phyloP scores from a whole-genome alignment of 2,113 vertebrate species.

The Egretta garzetta region DNA sequence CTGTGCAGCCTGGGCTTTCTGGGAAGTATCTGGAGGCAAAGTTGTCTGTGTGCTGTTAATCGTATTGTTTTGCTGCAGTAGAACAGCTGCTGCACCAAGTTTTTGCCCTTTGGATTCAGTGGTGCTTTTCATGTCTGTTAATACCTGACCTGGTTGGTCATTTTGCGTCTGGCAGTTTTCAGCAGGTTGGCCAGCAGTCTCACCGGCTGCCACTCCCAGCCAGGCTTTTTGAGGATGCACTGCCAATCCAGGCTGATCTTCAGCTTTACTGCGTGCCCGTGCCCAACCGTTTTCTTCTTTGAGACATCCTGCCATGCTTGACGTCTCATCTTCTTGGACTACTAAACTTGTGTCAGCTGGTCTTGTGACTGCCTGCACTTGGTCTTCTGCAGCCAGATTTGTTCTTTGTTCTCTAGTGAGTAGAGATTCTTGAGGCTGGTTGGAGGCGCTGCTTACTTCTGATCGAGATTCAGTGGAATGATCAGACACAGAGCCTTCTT shows the following conservation, averaged over 20 bases:
- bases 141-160: not conserved
- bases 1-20: not conserved
- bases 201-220: not conserved
- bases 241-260: not conserved
- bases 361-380: not conserved
- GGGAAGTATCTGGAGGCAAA: not conserved
- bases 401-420: not conserved
- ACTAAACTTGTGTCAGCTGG: not conserved
- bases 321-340: not conserved
- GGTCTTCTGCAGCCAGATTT: not conserved
- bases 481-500: conserved; percentile 36
- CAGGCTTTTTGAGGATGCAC: not conserved
- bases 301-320: not conserved
- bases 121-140: not conserved
- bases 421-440: not conserved
- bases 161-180: not conserved
- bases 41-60: not conserved
- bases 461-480: not conserved
- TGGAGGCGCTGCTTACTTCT: not conserved
- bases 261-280: not conserved
- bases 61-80: not conserved
- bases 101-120: not conserved
- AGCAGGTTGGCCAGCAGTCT: not conserved
- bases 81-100: not conserved
- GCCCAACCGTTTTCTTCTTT: not conserved